These are phyloP conservation scores for Cromileptes altivelis DNA, from an alignment of 2,113 vertebrate genomes.

Conservation along the genomic window DNA sequence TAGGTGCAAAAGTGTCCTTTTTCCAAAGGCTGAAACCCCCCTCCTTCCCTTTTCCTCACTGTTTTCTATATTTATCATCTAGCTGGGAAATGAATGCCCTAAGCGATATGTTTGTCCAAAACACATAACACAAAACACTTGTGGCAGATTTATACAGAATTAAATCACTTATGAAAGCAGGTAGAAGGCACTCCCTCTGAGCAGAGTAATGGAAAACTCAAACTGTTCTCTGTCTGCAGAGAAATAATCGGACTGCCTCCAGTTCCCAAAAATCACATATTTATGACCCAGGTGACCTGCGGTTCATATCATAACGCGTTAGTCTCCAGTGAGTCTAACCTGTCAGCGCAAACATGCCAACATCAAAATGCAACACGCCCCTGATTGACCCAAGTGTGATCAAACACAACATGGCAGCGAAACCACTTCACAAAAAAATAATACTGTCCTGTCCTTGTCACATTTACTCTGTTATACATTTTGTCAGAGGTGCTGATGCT, in stretches of 20 bases:
- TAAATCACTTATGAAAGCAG: neutral
- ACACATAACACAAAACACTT: slow-evolving; percentile 7
- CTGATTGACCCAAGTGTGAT: slow-evolving; percentile 49
- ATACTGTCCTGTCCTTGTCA: slow-evolving; percentile 44
- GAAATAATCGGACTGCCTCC: neutral
- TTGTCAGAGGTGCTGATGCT: slow-evolving; percentile 57
- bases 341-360: slow-evolving; percentile 8
- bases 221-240: neutral
- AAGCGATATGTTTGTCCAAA: neutral
- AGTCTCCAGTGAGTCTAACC: slow-evolving; percentile 4
- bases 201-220: neutral
- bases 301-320: slow-evolving; percentile 18
- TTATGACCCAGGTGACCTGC: neutral
- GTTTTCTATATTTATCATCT: slow-evolving; percentile 16
- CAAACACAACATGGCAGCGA: slow-evolving; percentile 56
- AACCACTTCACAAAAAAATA: slow-evolving; percentile 37
- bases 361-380: slow-evolving; percentile 18
- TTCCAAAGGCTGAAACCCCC: slow-evolving; percentile 23
- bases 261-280: slow-evolving; percentile 17
- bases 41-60: neutral
- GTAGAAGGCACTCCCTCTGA: neutral
- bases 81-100: neutral
- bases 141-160: neutral
- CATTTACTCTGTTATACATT: slow-evolving; percentile 33
- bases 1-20: slow-evolving; percentile 24